phyloP scores from a whole-genome alignment of 2,888 invertebrate genomes.

The Craniophora ligustri region DNA sequence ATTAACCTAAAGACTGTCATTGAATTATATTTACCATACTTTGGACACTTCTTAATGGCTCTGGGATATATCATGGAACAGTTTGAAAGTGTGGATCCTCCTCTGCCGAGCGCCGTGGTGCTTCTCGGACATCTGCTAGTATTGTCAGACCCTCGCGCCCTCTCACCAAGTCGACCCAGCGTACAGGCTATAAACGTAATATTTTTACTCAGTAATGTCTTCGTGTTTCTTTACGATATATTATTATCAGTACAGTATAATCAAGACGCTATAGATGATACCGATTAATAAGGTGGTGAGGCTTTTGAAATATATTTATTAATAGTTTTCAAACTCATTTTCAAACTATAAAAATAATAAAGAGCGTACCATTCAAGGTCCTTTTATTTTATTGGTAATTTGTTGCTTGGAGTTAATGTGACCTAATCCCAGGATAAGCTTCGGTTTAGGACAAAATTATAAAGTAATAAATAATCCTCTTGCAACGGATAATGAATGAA shows the following conservation, averaged over 20 bases:
- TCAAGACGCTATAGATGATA: constrained; percentile 28
- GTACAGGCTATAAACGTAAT: constrained; percentile 69
- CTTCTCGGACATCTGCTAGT: constrained; percentile 75
- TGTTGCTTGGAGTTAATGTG: constrained; percentile 4
- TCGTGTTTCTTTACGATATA: constrained; percentile 76
- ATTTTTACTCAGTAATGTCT: constrained; percentile 70
- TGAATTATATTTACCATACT: constrained; percentile 67
- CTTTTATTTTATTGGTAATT: constrained; percentile 12
- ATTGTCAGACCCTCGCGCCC: constrained; percentile 66
- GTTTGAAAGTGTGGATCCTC: constrained; percentile 64
- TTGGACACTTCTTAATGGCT: constrained; percentile 77
- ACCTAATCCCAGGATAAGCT: constrained; percentile 13
- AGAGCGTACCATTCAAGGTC: not conserved
- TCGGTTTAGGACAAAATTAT: constrained; percentile 51
- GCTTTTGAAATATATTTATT: constrained; percentile 8
- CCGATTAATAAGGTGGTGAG: constrained; percentile 5
- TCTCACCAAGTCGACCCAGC: constrained; percentile 62
- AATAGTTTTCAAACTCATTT: not conserved
- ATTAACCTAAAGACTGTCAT: constrained; percentile 53
- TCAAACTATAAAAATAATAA: constrained; percentile 25
- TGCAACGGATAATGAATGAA: constrained; percentile 67
- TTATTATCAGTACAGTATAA: constrained; percentile 46
- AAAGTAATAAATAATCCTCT: constrained; percentile 66
- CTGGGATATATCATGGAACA: constrained; percentile 79
- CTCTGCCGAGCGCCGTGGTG: constrained; percentile 76